Evolutionary conservation across 2,888 invertebrate species (phyloP).

Genomic region (Perithous albicinctus): DNA sequence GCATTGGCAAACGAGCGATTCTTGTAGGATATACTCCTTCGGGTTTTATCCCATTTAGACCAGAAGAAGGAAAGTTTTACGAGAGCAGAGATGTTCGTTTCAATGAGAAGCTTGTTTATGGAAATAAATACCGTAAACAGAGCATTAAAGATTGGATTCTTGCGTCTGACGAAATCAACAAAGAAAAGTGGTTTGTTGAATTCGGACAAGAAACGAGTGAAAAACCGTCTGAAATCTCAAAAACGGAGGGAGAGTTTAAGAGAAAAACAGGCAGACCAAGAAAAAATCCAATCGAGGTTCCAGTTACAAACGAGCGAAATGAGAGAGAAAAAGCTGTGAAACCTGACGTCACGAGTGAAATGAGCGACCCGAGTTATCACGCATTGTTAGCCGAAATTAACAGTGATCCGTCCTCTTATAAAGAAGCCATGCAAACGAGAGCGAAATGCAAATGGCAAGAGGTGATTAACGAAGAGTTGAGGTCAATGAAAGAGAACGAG

Average conservation of each 20-base stretch:
- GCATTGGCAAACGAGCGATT: constrained; percentile 40
- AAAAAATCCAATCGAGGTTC: constrained; percentile 46
- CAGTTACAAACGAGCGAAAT: constrained; percentile 51
- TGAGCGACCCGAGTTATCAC: constrained; percentile 33
- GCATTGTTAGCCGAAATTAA: constrained; percentile 50
- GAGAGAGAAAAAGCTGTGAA: constrained; percentile 51
- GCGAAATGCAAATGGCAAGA: constrained; percentile 53
- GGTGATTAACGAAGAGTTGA: constrained; percentile 60
- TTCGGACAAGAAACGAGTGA: too few relatives aligned
- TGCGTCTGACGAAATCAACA: constrained; percentile 30
- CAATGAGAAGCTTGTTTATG: constrained; percentile 69
- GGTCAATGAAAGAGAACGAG: constrained; percentile 65
- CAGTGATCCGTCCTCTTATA: constrained; percentile 56
- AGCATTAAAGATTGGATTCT: constrained; percentile 30
- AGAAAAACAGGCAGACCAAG: constrained; percentile 57
- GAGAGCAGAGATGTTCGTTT: constrained; percentile 67
- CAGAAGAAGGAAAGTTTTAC: constrained; percentile 60
- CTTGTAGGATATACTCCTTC: constrained; percentile 56
- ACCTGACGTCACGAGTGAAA: constrained; percentile 45
- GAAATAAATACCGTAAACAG: constrained; percentile 59
- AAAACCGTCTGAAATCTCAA: too few relatives aligned
- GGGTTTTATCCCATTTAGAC: constrained; percentile 64
- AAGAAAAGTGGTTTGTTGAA: constrained; percentile 52
- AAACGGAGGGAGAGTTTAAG: constrained; percentile 59
- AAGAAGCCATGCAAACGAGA: constrained; percentile 57